Base-by-base conservation (phyloP, 2,888 invertebrate genomes). In the Cactoblastis cactorum region DNA sequence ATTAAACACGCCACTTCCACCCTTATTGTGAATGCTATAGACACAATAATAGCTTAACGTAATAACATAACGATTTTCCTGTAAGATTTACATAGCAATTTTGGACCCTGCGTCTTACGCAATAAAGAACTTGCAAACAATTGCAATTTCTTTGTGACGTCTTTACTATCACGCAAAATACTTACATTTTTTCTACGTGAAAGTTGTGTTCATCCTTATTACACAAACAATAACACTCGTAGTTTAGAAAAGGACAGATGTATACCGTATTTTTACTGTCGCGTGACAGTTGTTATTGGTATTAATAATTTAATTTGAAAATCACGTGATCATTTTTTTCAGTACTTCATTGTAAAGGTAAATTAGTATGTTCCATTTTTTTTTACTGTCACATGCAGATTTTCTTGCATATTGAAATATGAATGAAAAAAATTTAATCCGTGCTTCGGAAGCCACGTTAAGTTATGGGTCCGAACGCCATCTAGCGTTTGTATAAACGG, bases 181-280 rank as follows among this genome's bases (percentile, higher is more conserved):
- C 28, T 43, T 15, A n/a, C 28, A 32, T 37, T 32, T 43, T 43
- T 43, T 43, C 28, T 28, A n/a, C 28, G 43, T 28, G 43, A 43
- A 43, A 43, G 43, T 43, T 15, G 14, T 11, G 14, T 17, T 14
- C 28, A 17, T 43, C 43, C 43, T 28, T 43, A 32, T 43, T 11
- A 9, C 28, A 3, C 12, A 15, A 1, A 17, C 43, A 17, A 28
- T 43, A 32, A 43, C 3, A 15, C 14, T 28, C 28, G 5, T 32
- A 43, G 28, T 14, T 28, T 32, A 28, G 17, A 43, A 2, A 43
- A 17, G 17, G 43, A 43, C 17, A n/a, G 43, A 11, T 22, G 22
- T 43, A 43, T 2, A 43, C 28, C 17, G 32, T 43, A 24, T 43
- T 43, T 43, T 43, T 43, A 32, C 28, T 43, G 28, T 43, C 17